Conservation (phyloP, 2,797 vertebrate genomes). For the Sebastes ruberrimus region DNA sequence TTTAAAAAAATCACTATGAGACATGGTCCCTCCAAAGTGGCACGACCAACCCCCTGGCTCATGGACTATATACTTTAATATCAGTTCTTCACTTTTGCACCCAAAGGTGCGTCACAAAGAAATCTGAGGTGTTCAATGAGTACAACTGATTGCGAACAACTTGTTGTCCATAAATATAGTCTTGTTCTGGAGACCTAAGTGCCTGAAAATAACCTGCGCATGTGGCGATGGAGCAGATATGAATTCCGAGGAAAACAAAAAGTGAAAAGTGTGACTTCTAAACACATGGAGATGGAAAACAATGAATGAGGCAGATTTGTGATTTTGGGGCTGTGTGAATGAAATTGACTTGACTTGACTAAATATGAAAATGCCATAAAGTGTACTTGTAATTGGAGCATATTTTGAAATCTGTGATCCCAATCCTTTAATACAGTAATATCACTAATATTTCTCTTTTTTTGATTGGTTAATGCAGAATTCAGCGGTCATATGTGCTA, state of each 20-base stretch:
- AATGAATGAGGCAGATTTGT: neutral
- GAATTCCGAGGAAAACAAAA: neutral
- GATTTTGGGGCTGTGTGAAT: neutral
- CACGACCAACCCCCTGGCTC: too few relatives aligned
- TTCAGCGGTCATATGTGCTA: neutral
- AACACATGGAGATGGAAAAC: neutral
- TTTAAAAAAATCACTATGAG: too few relatives aligned
- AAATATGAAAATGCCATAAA: neutral
- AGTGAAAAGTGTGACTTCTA: neutral
- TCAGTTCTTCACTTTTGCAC: neutral
- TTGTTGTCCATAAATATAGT: too few relatives aligned
- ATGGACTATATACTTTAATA: neutral
- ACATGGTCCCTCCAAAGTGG: too few relatives aligned
- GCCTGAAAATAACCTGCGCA: neutral
- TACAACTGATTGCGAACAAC: neutral
- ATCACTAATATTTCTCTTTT: neutral
- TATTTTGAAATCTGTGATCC: neutral
- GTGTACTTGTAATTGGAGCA: neutral
- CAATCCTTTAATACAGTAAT: constrained; percentile 6
- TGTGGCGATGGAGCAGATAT: too few relatives aligned
- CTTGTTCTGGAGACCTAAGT: too few relatives aligned
- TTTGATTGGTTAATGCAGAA: constrained; percentile 19
- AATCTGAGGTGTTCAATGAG: neutral
- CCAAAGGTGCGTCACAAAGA: neutral
- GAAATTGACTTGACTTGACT: neutral